Evolutionary conservation across 2,113 vertebrate genomes (phyloP), one percentile per base, ranked within the genome.

Genomic region (Enhydra lutris): DNA sequence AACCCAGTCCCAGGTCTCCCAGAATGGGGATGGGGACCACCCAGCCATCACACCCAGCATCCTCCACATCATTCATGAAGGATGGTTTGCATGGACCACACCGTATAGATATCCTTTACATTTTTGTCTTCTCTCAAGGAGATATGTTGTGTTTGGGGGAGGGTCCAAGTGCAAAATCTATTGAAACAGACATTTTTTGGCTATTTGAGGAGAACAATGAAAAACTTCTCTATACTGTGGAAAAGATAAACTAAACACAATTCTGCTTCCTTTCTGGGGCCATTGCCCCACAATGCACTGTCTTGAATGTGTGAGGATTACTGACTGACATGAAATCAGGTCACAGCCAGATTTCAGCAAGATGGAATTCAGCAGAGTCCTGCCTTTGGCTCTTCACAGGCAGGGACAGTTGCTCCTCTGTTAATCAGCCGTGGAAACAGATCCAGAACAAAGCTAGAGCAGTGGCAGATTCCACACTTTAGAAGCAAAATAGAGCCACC

Each of bases 51-150:
- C 2, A 1, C 8, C 8, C 18, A 11, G 23, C 34, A n/a, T 21
- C 18, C 24, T 91, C 59, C 3, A 4, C 4, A 1, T 47, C 74
- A 26, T 55, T 65, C 17, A 89, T 4, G n/a, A 52, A 61, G 9
- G 45, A 15, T 15, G 29, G 57, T 83, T 39, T 8, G 45, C 31
- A 26, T 0, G 13, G 39, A 26, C 67, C 13, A 26, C 39, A 47
- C 0, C 0, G 15, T 36, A 31, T 4, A 65, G 13, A 55, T 47
- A 42, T 50, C 36, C 31, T 89, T 92, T 55, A 18, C 21, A 34
- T 55, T 74, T 82, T 45, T 36, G 83, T 67, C 76, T 65, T 88
- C 74, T 83, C 88, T 82, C 59, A 47, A 57, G 31, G 31, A 74
- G 34, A 80, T n/a, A 55, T 5, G 24, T 67, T 47, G 50, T 31